Conservation (phyloP, 1,140 invertebrate species). For the Papilio helenus region DNA sequence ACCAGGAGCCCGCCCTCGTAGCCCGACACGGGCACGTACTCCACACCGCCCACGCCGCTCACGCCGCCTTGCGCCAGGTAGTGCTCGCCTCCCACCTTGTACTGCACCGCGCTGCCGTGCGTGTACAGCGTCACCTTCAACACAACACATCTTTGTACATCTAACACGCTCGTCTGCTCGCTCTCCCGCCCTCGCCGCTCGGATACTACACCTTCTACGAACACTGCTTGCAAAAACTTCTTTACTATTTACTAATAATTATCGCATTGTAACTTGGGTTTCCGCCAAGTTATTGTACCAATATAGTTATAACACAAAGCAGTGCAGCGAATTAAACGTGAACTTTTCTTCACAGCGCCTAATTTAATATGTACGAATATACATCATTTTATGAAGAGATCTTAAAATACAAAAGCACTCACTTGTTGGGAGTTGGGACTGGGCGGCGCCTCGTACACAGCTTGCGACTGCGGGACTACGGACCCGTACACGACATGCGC, state of each 20-base stretch:
- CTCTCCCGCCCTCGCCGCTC: no score
- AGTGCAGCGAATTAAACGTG: no score
- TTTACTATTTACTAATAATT: neutral
- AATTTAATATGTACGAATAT: no score
- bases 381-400: no score
- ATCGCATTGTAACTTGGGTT: no score
- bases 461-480: conserved; percentile 66
- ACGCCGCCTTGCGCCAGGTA: conserved; percentile 71
- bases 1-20: conserved; percentile 74
- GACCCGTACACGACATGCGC: conserved; percentile 77
- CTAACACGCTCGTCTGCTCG: neutral
- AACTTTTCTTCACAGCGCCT: neutral
- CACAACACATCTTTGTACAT: neutral
- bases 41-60: conserved; percentile 67
- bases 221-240: neutral
- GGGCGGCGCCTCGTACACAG: conserved; percentile 82
- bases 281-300: no score
- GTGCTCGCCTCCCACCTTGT: conserved; percentile 79
- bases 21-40: conserved; percentile 74
- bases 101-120: conserved; percentile 77
- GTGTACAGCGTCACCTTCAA: conserved; percentile 83
- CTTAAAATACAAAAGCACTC: conserved; percentile 27
- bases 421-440: conserved; percentile 83
- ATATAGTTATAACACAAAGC: no score
- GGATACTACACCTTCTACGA: no score